phyloP scores from a whole-genome alignment of 2,888 invertebrate genomes.

The Arrhopalites spinosus region DNA sequence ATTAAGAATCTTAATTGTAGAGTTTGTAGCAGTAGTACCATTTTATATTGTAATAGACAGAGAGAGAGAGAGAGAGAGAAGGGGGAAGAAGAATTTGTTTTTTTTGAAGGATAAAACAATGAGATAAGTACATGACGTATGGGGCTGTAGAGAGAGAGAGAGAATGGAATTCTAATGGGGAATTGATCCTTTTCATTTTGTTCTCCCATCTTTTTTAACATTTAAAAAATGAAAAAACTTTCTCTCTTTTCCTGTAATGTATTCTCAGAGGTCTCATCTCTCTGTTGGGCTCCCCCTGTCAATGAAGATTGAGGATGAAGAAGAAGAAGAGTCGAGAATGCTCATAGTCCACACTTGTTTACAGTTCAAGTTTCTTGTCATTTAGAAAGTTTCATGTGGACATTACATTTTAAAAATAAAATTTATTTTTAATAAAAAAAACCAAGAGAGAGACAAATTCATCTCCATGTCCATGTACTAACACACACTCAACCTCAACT shows the following conservation, averaged over 20 bases:
- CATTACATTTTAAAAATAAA: neutral
- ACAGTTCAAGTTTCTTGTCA: conserved; percentile 25
- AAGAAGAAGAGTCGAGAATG: too few relatives aligned
- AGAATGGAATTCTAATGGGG: neutral
- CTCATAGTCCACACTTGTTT: neutral
- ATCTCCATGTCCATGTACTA: neutral
- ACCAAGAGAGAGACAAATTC: neutral
- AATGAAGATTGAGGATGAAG: too few relatives aligned
- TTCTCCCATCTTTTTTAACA: neutral
- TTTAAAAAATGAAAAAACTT: neutral
- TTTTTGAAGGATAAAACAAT: too few relatives aligned
- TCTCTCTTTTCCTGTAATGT: too few relatives aligned
- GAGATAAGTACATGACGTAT: too few relatives aligned
- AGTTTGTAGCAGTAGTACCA: too few relatives aligned
- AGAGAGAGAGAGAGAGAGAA: too few relatives aligned
- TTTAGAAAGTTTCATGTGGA: conserved; percentile 18
- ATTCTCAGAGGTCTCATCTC: too few relatives aligned
- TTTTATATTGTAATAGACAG: too few relatives aligned
- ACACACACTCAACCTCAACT: neutral
- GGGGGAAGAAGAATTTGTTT: too few relatives aligned
- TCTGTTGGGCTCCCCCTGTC: neutral
- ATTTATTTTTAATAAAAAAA: neutral
- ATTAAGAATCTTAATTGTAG: too few relatives aligned
- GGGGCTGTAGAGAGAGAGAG: neutral
- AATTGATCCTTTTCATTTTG: too few relatives aligned